These are phyloP conservation scores for Siniperca undulata DNA, from an alignment of 2,797 vertebrate species.

Conservation along the genomic window DNA sequence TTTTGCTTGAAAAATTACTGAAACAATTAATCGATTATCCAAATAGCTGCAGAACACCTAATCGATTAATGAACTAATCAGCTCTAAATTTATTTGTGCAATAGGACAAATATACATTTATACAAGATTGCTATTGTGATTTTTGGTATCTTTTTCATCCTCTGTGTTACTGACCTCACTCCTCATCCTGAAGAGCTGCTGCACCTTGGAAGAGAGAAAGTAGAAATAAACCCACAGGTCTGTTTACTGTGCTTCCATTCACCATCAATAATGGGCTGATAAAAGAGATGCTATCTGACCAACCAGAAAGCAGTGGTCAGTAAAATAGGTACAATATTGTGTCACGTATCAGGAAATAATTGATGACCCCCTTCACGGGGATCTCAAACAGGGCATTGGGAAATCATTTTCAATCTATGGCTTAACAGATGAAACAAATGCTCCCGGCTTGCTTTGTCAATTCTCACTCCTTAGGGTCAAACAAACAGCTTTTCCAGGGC, in stretches of 20 bases:
- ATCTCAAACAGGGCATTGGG: conserved; percentile 87
- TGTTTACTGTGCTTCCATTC: conserved; percentile 80
- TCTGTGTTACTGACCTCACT: conserved; percentile 37
- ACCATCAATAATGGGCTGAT: conserved; percentile 84
- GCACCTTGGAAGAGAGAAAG: conserved; percentile 57
- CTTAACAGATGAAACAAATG: conserved; percentile 90
- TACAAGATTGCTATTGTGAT: neutral
- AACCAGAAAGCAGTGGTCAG: conserved; percentile 86
- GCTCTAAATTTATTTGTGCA: neutral
- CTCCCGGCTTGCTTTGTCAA: conserved; percentile 89
- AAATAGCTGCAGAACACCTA: neutral
- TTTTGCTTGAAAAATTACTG: neutral
- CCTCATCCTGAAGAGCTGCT: conserved; percentile 33
- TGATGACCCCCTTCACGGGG: conserved; percentile 88
- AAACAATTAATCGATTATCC: neutral
- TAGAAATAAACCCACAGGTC: conserved; percentile 80
- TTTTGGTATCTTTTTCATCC: conserved; percentile 25
- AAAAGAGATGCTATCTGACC: conserved; percentile 85
- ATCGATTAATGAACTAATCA: neutral
- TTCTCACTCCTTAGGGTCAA: conserved; percentile 91
- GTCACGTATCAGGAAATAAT: conserved; percentile 89
- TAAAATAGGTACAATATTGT: conserved; percentile 87
- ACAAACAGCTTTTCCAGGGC: conserved; percentile 89
- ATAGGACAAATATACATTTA: neutral
- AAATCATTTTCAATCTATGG: conserved; percentile 92